Percentiles rank a stretch among this genome's conserved stretches.
phyloP scores from a whole-genome alignment of 1,140 invertebrate species.

The Choristoneura fumiferana region DNA sequence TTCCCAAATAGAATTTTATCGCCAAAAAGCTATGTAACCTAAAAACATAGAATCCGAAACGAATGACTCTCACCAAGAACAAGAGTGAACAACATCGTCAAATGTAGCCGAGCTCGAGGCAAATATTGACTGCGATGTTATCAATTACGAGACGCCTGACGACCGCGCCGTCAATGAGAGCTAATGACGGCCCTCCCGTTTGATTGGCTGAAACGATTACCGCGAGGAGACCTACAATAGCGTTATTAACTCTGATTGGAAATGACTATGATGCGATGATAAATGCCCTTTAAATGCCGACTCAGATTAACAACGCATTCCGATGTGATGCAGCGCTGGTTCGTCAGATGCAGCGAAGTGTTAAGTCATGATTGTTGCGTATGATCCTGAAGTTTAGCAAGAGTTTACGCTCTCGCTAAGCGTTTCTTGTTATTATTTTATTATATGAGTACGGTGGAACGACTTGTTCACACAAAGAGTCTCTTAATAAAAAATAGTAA shows the following conservation, averaged over 20 bases:
- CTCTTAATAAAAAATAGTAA: too few relatives aligned
- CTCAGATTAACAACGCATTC: conserved; percentile 11
- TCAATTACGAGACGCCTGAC: conserved; percentile 52
- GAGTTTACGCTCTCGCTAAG: too few relatives aligned
- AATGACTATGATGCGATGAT: conserved; percentile 16
- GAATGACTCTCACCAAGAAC: too few relatives aligned
- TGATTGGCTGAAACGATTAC: conserved; percentile 40
- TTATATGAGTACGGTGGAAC: too few relatives aligned
- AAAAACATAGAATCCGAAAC: too few relatives aligned
- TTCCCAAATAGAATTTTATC: too few relatives aligned
- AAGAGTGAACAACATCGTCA: background rate
- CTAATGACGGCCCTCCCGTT: conserved; percentile 43
- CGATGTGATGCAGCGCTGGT: background rate
- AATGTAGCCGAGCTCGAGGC: background rate
- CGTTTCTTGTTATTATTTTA: too few relatives aligned
- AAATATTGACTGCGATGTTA: background rate
- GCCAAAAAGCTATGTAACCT: too few relatives aligned
- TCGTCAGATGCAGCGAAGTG: too few relatives aligned
- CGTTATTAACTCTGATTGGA: conserved; percentile 51
- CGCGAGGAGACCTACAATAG: conserved; percentile 31
- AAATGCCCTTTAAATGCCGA: conserved; percentile 10
- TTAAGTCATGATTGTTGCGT: too few relatives aligned
- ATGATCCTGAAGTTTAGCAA: too few relatives aligned
- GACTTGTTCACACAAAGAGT: too few relatives aligned
- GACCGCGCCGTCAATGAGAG: conserved; percentile 53